A percentile compares a stretch with the other conserved stretches of the same genome.
These are phyloP conservation scores for Charadrius vociferus DNA, from an alignment of 2,113 vertebrate species.

Conservation along the genomic window DNA sequence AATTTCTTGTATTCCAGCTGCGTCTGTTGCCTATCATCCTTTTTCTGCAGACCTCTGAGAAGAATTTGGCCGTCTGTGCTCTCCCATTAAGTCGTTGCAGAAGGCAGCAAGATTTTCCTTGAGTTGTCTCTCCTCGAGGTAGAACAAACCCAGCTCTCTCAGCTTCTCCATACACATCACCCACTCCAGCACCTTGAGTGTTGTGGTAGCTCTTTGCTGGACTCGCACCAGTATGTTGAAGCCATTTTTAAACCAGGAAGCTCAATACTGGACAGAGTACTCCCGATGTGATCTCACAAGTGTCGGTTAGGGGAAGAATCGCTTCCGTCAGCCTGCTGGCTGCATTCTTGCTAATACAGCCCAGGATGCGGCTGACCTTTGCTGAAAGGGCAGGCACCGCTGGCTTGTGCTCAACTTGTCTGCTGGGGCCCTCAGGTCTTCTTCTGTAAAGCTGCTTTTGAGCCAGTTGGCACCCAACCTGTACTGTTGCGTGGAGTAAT, in stretches of 20 bases:
- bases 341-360: background rate
- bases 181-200: background rate
- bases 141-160: background rate
- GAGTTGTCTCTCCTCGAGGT: background rate
- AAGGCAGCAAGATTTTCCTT: background rate
- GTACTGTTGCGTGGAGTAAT: background rate
- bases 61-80: background rate
- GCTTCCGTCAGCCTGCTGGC: background rate
- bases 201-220: background rate
- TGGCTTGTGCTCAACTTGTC: background rate
- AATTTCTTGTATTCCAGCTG: background rate
- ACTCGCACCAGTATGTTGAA: background rate
- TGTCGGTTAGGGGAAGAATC: background rate
- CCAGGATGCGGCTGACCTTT: background rate
- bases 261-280: background rate
- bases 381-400: background rate
- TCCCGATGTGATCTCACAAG: background rate
- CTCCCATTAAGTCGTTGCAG: background rate
- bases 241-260: background rate
- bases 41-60: background rate
- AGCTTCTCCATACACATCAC: background rate
- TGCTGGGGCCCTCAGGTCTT: accelerated
- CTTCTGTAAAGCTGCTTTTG: background rate
- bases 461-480: background rate
- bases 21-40: background rate